These are phyloP conservation scores for Phocoena sinus DNA, from an alignment of 2,113 vertebrate species.

Conservation along the genomic window DNA sequence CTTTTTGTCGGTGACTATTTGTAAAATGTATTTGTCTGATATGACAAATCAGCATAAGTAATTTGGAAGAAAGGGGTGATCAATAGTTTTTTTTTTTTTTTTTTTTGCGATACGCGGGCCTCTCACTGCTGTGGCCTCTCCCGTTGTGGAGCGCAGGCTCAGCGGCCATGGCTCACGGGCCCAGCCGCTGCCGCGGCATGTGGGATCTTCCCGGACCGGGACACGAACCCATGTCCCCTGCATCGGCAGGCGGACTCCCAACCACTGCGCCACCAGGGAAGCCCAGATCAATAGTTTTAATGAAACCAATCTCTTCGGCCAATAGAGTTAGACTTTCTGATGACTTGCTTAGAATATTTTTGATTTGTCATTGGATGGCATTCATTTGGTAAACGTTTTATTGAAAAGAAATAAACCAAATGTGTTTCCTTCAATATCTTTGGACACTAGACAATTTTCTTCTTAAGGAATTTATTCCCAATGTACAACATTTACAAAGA, in stretches of 20 bases:
- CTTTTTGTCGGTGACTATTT: background rate
- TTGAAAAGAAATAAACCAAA: conserved; percentile 8
- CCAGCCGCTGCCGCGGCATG: no score
- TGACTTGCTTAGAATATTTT: background rate
- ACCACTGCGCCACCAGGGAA: no score
- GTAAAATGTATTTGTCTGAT: background rate
- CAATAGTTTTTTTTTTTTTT: conserved; percentile 27
- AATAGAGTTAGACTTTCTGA: background rate
- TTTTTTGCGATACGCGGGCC: no score
- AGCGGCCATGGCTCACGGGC: no score
- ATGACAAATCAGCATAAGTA: background rate
- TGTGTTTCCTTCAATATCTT: background rate
- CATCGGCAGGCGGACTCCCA: no score
- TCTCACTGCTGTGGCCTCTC: no score
- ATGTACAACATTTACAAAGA: background rate
- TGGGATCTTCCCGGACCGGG: no score
- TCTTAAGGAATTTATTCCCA: background rate
- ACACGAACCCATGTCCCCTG: no score
- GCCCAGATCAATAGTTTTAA: conserved; percentile 31
- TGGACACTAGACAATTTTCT: background rate
- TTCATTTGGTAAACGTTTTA: conserved; percentile 30
- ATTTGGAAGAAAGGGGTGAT: background rate
- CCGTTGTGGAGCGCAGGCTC: no score
- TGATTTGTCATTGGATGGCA: background rate
- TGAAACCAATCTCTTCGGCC: background rate